Base-by-base conservation (phyloP, 2,113 vertebrate genomes). In the Lophochroa leadbeateri region DNA sequence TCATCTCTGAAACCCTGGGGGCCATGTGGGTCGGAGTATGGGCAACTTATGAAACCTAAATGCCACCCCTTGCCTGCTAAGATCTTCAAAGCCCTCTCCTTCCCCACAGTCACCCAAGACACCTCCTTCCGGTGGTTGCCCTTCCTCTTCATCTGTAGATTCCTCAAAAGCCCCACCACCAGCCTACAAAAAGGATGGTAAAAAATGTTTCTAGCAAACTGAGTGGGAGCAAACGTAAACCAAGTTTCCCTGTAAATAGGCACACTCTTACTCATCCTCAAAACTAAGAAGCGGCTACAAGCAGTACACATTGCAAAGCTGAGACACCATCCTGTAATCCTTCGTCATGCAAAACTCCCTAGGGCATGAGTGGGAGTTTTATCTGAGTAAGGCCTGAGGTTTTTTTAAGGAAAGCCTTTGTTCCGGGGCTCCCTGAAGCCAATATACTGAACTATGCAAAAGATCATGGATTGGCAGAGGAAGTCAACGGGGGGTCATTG, bases 311-410 rank as follows among this genome's bases (percentile, higher is more conserved):
- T 69, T 57, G 76, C 55, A 90, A 92, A 78, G 39, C 88, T 86
- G 90, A 95, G 86, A 68, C 92, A 94, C 64, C 74, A 81, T 94
- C 83, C 74, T 17, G 58, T 89, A 92, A 95, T 94, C 86, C 84
- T 91, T 83, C 67, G 1, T 96, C 91, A 95, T 44, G 77, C 91
- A 94, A 94, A 96, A 96, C 67, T 92, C 94, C 96, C 92, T 53
- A 75, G 28, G 96, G 96, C 86, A 10, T 35, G 86, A 95, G 74
- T 89, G 84, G 92, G 94, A 95, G 91, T 96, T 96, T 89, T 89
- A 93, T 93, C 90, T 94, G 83, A 95, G 91, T 72, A 95, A 85
- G 63, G 86, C 35, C 83, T 71, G 74, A 93, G 69, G 47, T 90
- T 90, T 90, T 83, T 90, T 88, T 67, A 85, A 92, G 94, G 88